Evolutionary conservation across 37 sponge, comb jelly and placozoan species (phyloP).

Genomic region (Aplysina aerophoba): DNA sequence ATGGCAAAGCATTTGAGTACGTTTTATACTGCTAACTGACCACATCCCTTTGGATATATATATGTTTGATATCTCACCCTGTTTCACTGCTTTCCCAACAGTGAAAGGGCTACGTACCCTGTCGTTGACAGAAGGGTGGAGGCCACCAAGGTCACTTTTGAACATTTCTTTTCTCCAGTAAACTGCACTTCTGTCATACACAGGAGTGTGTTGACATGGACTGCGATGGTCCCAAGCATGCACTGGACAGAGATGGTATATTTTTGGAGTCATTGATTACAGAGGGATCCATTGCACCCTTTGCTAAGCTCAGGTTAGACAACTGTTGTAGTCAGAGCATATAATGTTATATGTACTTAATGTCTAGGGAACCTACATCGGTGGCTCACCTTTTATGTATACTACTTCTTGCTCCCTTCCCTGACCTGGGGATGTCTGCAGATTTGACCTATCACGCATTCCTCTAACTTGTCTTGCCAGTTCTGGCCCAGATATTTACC

Average conservation of each 20-base stretch:
- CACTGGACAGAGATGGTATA: constrained; percentile 84
- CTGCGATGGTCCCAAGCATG: constrained; percentile 98
- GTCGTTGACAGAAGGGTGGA: constrained; percentile 66
- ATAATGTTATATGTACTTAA: too few species aligned
- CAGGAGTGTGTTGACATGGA: constrained; percentile 98
- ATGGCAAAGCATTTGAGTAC: constrained; percentile 73
- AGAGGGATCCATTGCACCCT: constrained; percentile 68
- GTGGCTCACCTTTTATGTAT: neutral
- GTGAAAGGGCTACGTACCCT: constrained; percentile 90
- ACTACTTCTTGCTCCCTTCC: neutral
- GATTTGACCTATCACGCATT: constrained; percentile 53
- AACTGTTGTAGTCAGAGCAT: too few species aligned
- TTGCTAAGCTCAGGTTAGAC: constrained; percentile 72
- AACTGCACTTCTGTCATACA: constrained; percentile 35
- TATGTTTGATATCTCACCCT: neutral
- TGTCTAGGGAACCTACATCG: neutral
- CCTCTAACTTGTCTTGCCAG: constrained; percentile 57
- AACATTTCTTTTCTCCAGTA: constrained; percentile 45
- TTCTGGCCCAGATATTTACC: neutral
- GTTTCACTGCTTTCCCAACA: constrained; percentile 23
- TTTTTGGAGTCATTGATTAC: constrained; percentile 48
- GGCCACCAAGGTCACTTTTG: constrained; percentile 56
- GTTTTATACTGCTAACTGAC: constrained; percentile 5
- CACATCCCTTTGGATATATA: neutral
- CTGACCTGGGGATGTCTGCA: neutral